These are phyloP conservation scores for Zosterops japonicus DNA, from an alignment of 2,113 vertebrate species.

Conservation along the genomic window DNA sequence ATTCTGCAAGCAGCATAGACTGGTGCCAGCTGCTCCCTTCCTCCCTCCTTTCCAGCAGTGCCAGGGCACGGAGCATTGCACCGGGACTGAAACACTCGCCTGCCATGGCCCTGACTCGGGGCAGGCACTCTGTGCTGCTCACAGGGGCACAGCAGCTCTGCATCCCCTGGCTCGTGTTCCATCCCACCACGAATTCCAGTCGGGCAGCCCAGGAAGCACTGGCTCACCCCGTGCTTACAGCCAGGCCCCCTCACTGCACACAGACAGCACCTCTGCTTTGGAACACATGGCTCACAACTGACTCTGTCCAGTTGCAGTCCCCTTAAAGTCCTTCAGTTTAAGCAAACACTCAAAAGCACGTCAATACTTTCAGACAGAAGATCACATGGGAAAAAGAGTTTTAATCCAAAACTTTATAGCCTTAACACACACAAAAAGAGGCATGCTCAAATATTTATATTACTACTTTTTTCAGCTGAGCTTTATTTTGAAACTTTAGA, in stretches of 20 bases:
- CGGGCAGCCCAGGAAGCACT: not conserved
- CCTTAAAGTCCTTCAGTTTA: not conserved
- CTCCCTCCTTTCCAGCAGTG: not conserved
- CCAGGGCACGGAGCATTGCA: fast-evolving
- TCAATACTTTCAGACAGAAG: not conserved
- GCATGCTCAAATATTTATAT: not conserved
- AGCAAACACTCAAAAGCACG: not conserved
- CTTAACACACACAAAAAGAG: not conserved
- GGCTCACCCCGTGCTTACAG: fast-evolving
- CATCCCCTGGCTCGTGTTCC: fast-evolving
- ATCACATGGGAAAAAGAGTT: not conserved
- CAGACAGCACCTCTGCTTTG: not conserved
- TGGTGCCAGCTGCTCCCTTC: not conserved
- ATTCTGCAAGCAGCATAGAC: not conserved
- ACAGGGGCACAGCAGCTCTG: fast-evolving
- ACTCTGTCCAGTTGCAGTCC: not conserved
- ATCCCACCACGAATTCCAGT: fast-evolving
- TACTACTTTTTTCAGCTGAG: not conserved
- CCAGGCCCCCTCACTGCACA: not conserved
- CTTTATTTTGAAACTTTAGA: not conserved
- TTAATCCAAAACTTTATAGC: not conserved
- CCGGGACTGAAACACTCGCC: fast-evolving
- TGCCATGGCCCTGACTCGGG: fast-evolving
- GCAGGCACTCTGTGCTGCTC: not conserved
- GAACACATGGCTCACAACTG: not conserved